Evolutionary conservation across 1,140 invertebrate species (phyloP), one percentile per base, ranked within the genome.

Genomic region (Drosophila funebris): DNA sequence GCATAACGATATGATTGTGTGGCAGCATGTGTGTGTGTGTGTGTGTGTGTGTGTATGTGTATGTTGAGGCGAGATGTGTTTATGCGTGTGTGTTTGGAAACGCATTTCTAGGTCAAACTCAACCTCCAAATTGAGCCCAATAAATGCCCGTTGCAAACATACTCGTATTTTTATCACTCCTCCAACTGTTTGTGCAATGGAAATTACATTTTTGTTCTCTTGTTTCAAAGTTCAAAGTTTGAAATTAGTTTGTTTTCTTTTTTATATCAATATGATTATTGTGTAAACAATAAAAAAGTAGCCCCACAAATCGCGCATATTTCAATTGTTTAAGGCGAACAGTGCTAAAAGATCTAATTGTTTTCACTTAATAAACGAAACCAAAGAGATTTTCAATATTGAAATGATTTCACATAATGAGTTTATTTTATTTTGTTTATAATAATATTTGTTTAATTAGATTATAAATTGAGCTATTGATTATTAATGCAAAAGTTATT

Each of bases 31-130:
- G 37, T 72, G 39, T 13, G 20, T 31, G 20, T 41, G 24, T 27
- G 43, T 20, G 24, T 33, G 7, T 57, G 22, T 46, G 39, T 53
- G 4, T 29, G 27, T 61, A 0, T 54, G 37, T 20, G 27, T 53
- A 16, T 36, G 44, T 62, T 62, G 53, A 24, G 4, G 60, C 44
- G 5, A 22, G 29, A 48, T 57, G 33, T 56, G 54, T 57, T 41
- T 61, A 43, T 61, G 43, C 39, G 41, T 50, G 13, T 56, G 52
- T 54, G 73, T 54, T 58, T 56, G 69, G 29, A 9, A 75, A 67
- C 79, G 61, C 79, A 83, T 83, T 83, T 83, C 79, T 83, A 83
- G 79, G 82, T 87, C 82, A 87, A 87, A 87, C 69, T 73, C 82
- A 85, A 70, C 39, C 50, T 70, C 39, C 50, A 13, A 61, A 69